Conservation (phyloP, 2,113 vertebrate species). For the Bubalus kerabau region DNA sequence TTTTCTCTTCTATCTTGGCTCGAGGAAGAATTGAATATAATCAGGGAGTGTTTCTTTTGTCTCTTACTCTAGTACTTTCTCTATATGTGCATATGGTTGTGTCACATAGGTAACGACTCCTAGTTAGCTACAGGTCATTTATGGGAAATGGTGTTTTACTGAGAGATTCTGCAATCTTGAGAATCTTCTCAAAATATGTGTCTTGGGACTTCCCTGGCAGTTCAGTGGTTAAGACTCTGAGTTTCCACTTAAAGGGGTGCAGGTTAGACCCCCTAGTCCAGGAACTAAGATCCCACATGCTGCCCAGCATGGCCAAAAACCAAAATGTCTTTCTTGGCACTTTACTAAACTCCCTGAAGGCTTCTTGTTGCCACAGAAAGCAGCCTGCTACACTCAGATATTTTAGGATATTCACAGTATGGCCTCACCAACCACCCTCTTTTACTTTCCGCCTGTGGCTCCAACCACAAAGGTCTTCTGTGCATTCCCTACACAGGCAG, state of each 20-base stretch:
- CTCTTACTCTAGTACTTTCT: neutral
- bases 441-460: neutral
- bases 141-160: neutral
- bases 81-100: neutral
- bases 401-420: neutral
- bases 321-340: neutral
- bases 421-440: neutral
- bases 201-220: neutral
- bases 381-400: neutral
- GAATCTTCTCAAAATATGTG: neutral
- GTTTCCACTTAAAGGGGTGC: neutral
- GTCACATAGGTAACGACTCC: neutral
- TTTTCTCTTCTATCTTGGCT: neutral
- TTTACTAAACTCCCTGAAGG: neutral
- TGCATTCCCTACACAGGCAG: neutral
- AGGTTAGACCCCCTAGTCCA: rapidly evolving
- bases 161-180: neutral
- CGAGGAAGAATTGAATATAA: neutral
- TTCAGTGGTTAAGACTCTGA: neutral
- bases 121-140: neutral
- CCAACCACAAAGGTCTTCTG: neutral
- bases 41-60: neutral
- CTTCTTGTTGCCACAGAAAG: neutral
- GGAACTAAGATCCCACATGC: neutral
- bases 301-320: neutral